Conservation (phyloP, 1,140 invertebrate genomes). For the Phocides pigmalion region DNA sequence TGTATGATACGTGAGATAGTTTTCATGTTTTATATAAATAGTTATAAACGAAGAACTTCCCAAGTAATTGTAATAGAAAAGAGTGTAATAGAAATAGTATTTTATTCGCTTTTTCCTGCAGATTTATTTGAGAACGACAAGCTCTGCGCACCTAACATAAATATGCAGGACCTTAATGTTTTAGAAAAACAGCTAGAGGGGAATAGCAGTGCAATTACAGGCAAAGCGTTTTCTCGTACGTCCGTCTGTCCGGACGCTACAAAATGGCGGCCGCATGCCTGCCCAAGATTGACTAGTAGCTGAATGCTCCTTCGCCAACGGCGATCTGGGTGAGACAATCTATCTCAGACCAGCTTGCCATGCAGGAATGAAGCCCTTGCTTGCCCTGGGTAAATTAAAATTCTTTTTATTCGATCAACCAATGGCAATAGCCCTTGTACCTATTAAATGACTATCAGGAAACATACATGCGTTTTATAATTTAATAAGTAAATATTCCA, state of each 20-base stretch:
- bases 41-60: background rate
- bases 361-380: constrained; percentile 63
- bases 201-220: constrained; percentile 74
- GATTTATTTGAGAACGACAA: constrained; percentile 10
- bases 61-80: background rate
- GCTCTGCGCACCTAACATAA: constrained; percentile 7
- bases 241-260: constrained; percentile 60
- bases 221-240: constrained; percentile 61
- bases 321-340: constrained; percentile 65
- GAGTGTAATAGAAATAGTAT: background rate
- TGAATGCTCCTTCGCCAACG: constrained; percentile 68
- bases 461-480: background rate
- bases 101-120: constrained; percentile 2
- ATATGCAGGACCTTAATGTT: constrained; percentile 50
- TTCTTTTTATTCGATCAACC: constrained; percentile 72
- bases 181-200: constrained; percentile 63
- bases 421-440: constrained; percentile 57
- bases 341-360: constrained; percentile 60
- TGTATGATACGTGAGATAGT: background rate
- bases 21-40: background rate
- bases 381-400: constrained; percentile 74
- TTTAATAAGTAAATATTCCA: background rate
- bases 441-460: constrained; percentile 39
- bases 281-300: constrained; percentile 80
- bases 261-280: constrained; percentile 75